phyloP scores from a whole-genome alignment of 2,888 invertebrate genomes.

The Diadegma fenestrale region DNA sequence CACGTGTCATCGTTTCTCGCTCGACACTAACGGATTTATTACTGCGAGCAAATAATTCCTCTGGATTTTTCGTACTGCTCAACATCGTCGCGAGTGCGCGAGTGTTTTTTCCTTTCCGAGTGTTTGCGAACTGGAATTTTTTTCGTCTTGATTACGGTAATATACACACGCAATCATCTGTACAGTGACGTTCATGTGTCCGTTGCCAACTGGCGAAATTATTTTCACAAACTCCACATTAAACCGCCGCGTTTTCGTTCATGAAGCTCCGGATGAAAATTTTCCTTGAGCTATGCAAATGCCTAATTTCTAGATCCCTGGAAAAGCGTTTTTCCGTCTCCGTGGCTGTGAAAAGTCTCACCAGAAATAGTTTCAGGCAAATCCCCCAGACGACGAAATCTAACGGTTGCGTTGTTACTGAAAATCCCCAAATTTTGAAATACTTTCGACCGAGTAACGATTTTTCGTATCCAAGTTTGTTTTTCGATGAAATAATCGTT shows the following conservation, averaged over 20 bases:
- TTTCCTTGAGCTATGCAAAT: neutral
- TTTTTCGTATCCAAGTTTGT: neutral
- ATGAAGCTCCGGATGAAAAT: neutral
- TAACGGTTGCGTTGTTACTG: neutral
- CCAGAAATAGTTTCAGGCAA: neutral
- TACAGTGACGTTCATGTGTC: conserved; percentile 4
- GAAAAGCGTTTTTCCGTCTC: too few species aligned
- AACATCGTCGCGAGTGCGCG: conserved; percentile 14
- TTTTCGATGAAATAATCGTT: neutral
- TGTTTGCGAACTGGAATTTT: conserved; percentile 4
- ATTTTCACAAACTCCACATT: neutral
- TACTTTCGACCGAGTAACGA: neutral
- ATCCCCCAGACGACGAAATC: neutral
- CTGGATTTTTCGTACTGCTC: conserved; percentile 2
- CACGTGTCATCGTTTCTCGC: conserved; percentile 35
- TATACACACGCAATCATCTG: neutral
- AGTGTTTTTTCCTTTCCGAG: neutral
- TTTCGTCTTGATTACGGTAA: conserved; percentile 38
- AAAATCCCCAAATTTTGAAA: neutral
- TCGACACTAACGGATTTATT: conserved; percentile 1
- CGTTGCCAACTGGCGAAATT: neutral
- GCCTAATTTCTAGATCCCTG: too few species aligned
- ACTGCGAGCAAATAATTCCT: neutral
- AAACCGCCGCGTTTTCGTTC: too few species aligned
- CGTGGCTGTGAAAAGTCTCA: too few species aligned